phyloP scores from a whole-genome alignment of 2,113 vertebrate species.

The Petrocephalus microphthalmus region DNA sequence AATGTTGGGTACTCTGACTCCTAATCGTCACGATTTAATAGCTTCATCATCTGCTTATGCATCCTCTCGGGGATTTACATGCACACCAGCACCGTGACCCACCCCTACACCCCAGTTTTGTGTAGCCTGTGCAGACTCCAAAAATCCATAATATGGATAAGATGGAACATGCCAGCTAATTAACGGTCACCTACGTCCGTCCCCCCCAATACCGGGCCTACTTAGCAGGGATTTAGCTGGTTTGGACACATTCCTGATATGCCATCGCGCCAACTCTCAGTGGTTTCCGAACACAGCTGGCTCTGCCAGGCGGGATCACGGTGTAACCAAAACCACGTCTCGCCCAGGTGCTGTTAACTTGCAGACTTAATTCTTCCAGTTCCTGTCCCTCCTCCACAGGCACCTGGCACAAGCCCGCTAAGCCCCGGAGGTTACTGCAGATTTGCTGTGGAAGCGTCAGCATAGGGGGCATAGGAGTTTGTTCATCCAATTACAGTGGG shows the following conservation, averaged over 20 bases:
- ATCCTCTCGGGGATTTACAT: not conserved
- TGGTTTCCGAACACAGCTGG: not conserved
- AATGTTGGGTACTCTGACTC: not conserved
- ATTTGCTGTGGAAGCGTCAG: not conserved
- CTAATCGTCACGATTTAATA: not conserved
- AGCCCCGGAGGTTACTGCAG: not conserved
- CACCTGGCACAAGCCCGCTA: not conserved
- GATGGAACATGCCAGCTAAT: not conserved
- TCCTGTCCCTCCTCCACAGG: not conserved
- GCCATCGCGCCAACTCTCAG: not conserved
- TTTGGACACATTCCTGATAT: not conserved
- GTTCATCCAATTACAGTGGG: not conserved
- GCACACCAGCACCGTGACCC: not conserved
- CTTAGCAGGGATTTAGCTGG: not conserved
- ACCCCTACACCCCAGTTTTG: not conserved
- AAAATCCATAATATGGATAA: constrained; percentile 7
- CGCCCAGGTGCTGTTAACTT: constrained; percentile 27
- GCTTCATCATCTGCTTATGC: not conserved
- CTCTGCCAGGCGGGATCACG: not conserved
- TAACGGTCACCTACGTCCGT: not conserved
- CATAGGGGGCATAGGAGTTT: not conserved
- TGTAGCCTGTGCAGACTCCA: not conserved
- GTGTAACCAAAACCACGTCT: constrained; percentile 19
- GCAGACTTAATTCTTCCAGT: constrained; percentile 16
- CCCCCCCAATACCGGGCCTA: not conserved